Conservation (phyloP, 1,140 invertebrate species). For the Micrasema minimum region DNA sequence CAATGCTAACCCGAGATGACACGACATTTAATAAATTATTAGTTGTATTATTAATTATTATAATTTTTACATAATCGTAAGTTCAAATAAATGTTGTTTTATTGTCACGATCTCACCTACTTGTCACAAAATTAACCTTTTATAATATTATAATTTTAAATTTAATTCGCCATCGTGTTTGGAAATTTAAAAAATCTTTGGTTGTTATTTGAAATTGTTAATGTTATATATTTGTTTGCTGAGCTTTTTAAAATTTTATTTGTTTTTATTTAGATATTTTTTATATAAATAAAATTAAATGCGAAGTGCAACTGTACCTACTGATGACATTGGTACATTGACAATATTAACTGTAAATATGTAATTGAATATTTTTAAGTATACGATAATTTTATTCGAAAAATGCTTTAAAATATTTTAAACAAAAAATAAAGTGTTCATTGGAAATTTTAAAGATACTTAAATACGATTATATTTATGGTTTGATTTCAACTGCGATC, state of each 20-base stretch:
- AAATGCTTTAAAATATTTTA: no score
- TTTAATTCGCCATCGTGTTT: conserved; percentile 33
- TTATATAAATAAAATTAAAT: no score
- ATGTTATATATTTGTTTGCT: no score
- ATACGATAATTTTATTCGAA: no score
- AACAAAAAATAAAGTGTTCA: no score
- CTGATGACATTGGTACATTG: conserved; percentile 5
- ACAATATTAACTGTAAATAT: no score
- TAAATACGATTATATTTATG: no score
- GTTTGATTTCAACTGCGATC: no score
- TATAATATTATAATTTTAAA: conserved; percentile 38
- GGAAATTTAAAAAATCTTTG: conserved; percentile 20
- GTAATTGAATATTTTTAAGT: no score
- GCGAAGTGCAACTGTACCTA: no score
- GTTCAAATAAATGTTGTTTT: conserved; percentile 44
- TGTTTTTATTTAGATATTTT: conserved; percentile 39
- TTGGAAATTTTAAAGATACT: no score
- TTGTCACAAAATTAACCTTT: conserved; percentile 52
- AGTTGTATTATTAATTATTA: conserved; percentile 15
- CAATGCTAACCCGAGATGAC: no score
- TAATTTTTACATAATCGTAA: conserved; percentile 27
- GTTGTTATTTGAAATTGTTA: conserved; percentile 3
- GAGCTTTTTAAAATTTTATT: conserved; percentile 29
- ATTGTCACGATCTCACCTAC: conserved; percentile 53
- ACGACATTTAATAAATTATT: background rate